Conservation (phyloP, 2,888 invertebrate genomes). For the Drosophila diplacantha region DNA sequence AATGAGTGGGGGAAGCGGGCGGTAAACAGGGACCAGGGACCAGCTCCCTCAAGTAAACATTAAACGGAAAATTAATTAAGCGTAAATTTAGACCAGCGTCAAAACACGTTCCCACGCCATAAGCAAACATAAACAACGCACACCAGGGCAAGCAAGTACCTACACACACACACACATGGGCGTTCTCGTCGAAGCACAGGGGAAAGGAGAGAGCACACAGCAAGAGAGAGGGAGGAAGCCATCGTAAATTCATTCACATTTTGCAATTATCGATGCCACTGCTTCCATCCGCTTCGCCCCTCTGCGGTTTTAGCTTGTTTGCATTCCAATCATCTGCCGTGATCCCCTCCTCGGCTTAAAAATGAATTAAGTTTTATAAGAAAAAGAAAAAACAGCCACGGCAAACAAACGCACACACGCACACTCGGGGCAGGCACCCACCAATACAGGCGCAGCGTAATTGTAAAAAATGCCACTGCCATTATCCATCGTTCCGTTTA, state of each 20-base stretch:
- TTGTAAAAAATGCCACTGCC: slow-evolving; percentile 58
- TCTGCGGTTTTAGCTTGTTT: slow-evolving; percentile 58
- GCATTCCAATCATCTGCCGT: slow-evolving; percentile 54
- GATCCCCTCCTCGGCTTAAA: slow-evolving; percentile 53
- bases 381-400: slow-evolving; percentile 44
- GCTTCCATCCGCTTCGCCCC: slow-evolving; percentile 3
- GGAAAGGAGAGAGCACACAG: background rate
- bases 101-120: slow-evolving; percentile 62
- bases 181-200: background rate
- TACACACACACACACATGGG: slow-evolving; percentile 10
- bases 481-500: slow-evolving; percentile 41
- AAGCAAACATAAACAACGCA: slow-evolving; percentile 46
- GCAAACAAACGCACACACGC: slow-evolving; percentile 49
- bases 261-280: slow-evolving; percentile 35
- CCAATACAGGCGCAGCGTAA: slow-evolving; percentile 33
- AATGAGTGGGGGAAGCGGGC: background rate
- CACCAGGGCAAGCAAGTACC: slow-evolving; percentile 2
- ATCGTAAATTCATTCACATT: slow-evolving; percentile 57
- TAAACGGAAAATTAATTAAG: slow-evolving; percentile 59
- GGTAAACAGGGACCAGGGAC: background rate
- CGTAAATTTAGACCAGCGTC: slow-evolving; percentile 56
- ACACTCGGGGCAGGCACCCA: slow-evolving; percentile 24
- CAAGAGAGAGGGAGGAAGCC: slow-evolving; percentile 16
- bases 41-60: slow-evolving; percentile 53
- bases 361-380: slow-evolving; percentile 65